phyloP scores from a whole-genome alignment of 2,797 vertebrate species.

The Notolabrus celidotus region DNA sequence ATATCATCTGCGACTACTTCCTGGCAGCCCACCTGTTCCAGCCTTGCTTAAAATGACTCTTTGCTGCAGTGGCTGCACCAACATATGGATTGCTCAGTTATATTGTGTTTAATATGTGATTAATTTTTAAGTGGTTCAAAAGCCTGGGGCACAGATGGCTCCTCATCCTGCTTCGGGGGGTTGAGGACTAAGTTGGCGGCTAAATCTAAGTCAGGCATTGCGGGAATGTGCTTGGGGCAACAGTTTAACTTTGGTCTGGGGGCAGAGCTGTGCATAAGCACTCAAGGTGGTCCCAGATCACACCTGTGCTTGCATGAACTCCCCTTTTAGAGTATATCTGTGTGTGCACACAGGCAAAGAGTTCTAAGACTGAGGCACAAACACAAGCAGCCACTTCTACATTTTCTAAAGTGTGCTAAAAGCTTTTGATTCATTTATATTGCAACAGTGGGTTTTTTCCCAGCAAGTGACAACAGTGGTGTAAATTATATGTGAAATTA shows the following conservation, averaged over 20 bases:
- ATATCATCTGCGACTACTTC: conserved; percentile 17
- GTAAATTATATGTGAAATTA: conserved; percentile 36
- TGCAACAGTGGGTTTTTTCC: not conserved
- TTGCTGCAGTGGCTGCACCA: conserved; percentile 13
- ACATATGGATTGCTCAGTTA: conserved; percentile 49
- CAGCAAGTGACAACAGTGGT: not conserved
- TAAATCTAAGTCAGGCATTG: conserved; percentile 32
- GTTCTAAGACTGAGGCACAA: conserved; percentile 10
- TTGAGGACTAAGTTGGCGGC: conserved; percentile 25
- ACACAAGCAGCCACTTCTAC: conserved; percentile 9
- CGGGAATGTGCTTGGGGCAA: conserved; percentile 21
- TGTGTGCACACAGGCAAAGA: conserved; percentile 6
- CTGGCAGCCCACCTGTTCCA: conserved; percentile 28
- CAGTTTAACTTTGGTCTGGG: conserved; percentile 26
- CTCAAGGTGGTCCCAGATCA: conserved; percentile 13
- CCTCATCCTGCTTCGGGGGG: conserved; percentile 31
- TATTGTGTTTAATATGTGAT: conserved; percentile 56
- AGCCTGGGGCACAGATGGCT: conserved; percentile 55
- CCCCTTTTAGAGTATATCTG: conserved; percentile 16
- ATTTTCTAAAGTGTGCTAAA: conserved; percentile 27
- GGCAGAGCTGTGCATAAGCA: conserved; percentile 16
- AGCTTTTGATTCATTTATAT: conserved; percentile 24
- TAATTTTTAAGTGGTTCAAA: conserved; percentile 61
- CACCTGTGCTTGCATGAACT: conserved; percentile 42
- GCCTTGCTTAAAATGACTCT: conserved; percentile 14